Evolutionary conservation across 2,888 invertebrate genomes (phyloP), one percentile per base, ranked within the genome.

Genomic region (Herminia tarsipennalis): DNA sequence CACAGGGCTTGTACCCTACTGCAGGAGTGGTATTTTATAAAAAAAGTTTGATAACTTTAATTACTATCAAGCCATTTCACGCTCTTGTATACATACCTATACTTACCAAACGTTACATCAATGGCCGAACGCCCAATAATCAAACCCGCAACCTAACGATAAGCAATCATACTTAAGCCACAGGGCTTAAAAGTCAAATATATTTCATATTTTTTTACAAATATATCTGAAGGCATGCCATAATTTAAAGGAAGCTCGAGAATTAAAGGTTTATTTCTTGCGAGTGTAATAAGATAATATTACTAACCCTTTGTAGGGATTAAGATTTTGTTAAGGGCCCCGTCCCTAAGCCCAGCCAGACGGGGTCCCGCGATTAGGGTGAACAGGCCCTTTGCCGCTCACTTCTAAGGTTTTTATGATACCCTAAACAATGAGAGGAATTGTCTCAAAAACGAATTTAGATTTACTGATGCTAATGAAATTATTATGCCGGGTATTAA

Each of bases 321-420:
- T 90, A 89, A 90, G 90, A 90, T 90, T 90, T 88, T 88, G 90
- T 90, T 90, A 88, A 89, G 89, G 89, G 88, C 79, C 80, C 70
- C 71, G 75, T 70, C 81, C 78, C 76, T 86, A 76, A 86, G 78
- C 81, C 76, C 72, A 72, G 76, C 75, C 87, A 86, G 86, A 85
- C 87, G 85, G 78, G 82, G 76, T 68, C 73, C 77, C 72, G 60
- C 64, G 79, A 78, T 78, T 80, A 79, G 71, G 73, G 75, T 75
- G 73, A 62, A 62, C 68, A 56, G 58, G 71, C 76, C 35, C 82
- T 78, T 80, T 72, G 66, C 65, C 64, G 67, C 66, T 81, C 81
- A 81, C 81, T 86, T 81, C 76, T 88, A 88, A 78, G 87, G 86
- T 86, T 88, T 88, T 88, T 86, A 86, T 70, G 75, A 73, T 76